Percentiles rank a stretch among this genome's conserved stretches.
These are phyloP conservation scores for Anthopleura sola DNA, from an alignment of 64 coral and sea anemone species.

Conservation along the genomic window DNA sequence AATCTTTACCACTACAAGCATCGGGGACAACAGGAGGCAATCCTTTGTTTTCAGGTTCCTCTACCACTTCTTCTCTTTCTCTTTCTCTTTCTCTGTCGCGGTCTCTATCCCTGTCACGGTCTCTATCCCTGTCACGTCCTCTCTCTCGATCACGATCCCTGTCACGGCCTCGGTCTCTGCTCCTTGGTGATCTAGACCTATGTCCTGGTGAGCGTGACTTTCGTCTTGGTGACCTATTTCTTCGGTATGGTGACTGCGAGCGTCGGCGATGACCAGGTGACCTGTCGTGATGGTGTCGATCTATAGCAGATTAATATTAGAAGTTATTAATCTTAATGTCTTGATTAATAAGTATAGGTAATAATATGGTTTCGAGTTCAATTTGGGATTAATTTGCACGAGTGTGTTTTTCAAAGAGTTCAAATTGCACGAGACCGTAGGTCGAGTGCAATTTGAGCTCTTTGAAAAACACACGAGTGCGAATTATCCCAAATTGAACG, in stretches of 20 bases:
- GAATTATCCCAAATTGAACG: no score
- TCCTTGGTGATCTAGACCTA: constrained; percentile 65
- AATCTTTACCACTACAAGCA: background rate
- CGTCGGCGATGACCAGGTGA: constrained; percentile 54
- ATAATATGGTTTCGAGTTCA: no score
- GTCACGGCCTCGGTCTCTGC: constrained; percentile 52
- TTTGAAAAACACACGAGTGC: no score
- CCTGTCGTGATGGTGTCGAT: constrained; percentile 52
- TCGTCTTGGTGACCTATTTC: constrained; percentile 72
- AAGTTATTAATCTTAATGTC: background rate
- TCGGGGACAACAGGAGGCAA: background rate
- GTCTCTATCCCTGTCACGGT: constrained; percentile 42
- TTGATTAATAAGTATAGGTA: no score
- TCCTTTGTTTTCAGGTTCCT: constrained; percentile 5
- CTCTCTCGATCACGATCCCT: constrained; percentile 37
- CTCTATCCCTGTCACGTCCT: constrained; percentile 49
- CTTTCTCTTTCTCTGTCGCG: constrained; percentile 31
- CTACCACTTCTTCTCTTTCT: background rate
- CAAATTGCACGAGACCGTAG: no score
- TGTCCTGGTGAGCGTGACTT: constrained; percentile 63
- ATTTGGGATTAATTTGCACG: no score
- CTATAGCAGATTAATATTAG: background rate
- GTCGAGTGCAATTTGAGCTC: no score
- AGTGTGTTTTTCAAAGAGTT: no score
- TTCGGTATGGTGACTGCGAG: constrained; percentile 60